These are phyloP conservation scores for Notothenia rossii DNA, from an alignment of 2,113 vertebrate genomes.

Conservation along the genomic window DNA sequence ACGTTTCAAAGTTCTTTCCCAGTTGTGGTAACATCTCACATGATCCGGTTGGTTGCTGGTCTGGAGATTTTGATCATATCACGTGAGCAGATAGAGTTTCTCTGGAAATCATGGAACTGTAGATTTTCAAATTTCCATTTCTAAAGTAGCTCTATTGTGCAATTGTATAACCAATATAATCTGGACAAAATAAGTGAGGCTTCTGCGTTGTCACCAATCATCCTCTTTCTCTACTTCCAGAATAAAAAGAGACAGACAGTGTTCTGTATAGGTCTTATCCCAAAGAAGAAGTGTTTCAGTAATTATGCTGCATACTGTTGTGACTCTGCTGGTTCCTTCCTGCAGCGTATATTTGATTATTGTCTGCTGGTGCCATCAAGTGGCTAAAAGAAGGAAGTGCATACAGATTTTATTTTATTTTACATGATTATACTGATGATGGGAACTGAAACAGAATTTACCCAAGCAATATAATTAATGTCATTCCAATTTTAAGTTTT, in stretches of 20 bases:
- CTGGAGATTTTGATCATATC: background rate
- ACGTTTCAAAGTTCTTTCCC: background rate
- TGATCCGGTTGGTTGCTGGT: background rate
- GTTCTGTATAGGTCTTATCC: background rate
- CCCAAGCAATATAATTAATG: background rate
- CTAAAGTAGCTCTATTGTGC: background rate
- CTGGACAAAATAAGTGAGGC: background rate
- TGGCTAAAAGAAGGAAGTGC: background rate
- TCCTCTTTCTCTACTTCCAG: background rate
- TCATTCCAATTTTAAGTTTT: too few relatives aligned
- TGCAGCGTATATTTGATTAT: background rate
- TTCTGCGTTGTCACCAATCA: background rate
- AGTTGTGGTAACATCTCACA: background rate
- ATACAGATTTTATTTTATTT: background rate
- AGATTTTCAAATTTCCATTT: background rate
- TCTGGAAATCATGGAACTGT: background rate
- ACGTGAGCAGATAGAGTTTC: background rate
- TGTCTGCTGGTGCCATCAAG: constrained; percentile 54
- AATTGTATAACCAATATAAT: background rate
- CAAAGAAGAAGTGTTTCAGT: background rate
- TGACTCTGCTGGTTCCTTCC: too few relatives aligned
- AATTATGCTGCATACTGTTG: too few relatives aligned
- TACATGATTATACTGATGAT: background rate
- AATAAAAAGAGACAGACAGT: background rate
- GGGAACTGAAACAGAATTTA: background rate